These are phyloP conservation scores for Pentalonia nigronervosa DNA, from an alignment of 1,140 invertebrate genomes.

Conservation along the genomic window DNA sequence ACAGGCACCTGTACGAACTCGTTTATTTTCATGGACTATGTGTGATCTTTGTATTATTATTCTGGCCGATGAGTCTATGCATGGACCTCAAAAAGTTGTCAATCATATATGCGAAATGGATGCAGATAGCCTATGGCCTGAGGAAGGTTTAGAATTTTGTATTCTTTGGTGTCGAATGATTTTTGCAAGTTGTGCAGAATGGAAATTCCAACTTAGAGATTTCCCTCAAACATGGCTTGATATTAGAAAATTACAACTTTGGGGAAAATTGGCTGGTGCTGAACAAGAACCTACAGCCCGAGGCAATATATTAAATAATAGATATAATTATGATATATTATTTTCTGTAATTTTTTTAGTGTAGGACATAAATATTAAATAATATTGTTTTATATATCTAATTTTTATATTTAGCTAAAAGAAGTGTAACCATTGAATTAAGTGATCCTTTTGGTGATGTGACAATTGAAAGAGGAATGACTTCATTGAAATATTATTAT, in stretches of 20 bases:
- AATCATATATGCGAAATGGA: slow-evolving; percentile 82
- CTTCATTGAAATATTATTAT: slow-evolving; percentile 95
- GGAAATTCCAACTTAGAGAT: slow-evolving; percentile 91
- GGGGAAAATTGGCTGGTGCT: slow-evolving; percentile 88
- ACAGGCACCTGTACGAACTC: slow-evolving; percentile 74
- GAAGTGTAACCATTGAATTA: slow-evolving; percentile 76
- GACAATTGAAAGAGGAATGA: slow-evolving; percentile 85
- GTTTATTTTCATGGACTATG: slow-evolving; percentile 83
- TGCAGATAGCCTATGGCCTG: slow-evolving; percentile 84
- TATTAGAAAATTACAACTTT: slow-evolving; percentile 83
- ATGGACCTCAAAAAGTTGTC: slow-evolving; percentile 82
- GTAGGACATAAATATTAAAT: neutral
- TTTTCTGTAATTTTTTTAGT: neutral
- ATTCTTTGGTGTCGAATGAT: slow-evolving; percentile 93
- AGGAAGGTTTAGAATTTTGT: slow-evolving; percentile 87
- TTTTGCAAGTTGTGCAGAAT: slow-evolving; percentile 79
- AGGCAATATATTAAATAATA: slow-evolving; percentile 66
- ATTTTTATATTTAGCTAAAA: slow-evolving; percentile 68
- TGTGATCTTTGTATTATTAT: slow-evolving; percentile 81
- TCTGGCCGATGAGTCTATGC: slow-evolving; percentile 84
- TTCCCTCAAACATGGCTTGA: slow-evolving; percentile 92
- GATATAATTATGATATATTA: neutral
- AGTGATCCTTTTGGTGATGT: slow-evolving; percentile 78
- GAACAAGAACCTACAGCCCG: slow-evolving; percentile 84
- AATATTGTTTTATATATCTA: neutral